Conservation (phyloP, 2,888 invertebrate species). For the Leptinotarsa juncta region DNA sequence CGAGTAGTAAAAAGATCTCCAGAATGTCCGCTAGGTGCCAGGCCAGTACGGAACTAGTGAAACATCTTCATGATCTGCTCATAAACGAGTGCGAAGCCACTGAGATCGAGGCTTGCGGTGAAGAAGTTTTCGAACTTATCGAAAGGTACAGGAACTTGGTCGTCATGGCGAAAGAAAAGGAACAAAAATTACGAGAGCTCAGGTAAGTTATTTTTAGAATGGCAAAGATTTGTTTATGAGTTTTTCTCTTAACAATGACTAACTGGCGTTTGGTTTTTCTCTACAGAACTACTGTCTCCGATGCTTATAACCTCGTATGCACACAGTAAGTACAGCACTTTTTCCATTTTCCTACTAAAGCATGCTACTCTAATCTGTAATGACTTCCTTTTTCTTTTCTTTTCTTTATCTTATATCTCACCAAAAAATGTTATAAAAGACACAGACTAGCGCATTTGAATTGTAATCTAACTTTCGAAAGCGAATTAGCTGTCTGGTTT, state of each 20-base stretch:
- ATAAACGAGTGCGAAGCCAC: conserved; percentile 79
- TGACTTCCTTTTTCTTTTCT: not conserved
- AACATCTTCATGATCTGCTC: conserved; percentile 81
- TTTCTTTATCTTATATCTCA: too few species aligned
- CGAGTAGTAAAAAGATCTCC: conserved; percentile 78
- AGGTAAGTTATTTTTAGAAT: conserved; percentile 70
- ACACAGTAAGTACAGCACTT: conserved; percentile 69
- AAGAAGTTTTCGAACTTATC: conserved; percentile 74
- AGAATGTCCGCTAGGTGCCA: conserved; percentile 83
- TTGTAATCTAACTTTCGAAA: too few species aligned
- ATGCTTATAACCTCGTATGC: conserved; percentile 71
- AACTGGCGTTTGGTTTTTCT: conserved; percentile 59
- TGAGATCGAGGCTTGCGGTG: conserved; percentile 74
- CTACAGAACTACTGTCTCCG: conserved; percentile 69
- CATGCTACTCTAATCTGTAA: not conserved
- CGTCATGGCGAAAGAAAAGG: conserved; percentile 78
- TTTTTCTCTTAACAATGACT: conserved; percentile 54
- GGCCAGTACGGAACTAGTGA: conserved; percentile 83
- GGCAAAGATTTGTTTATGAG: conserved; percentile 35
- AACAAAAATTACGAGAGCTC: conserved; percentile 80
- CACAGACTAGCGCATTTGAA: too few species aligned
- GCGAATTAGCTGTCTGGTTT: too few species aligned
- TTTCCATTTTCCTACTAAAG: conserved; percentile 30
- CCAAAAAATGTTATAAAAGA: too few species aligned
- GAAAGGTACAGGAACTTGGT: conserved; percentile 77